Percentiles rank a stretch among this genome's conserved stretches.
phyloP scores from a whole-genome alignment of 2,888 invertebrate species.

The Brachyptera risi region DNA sequence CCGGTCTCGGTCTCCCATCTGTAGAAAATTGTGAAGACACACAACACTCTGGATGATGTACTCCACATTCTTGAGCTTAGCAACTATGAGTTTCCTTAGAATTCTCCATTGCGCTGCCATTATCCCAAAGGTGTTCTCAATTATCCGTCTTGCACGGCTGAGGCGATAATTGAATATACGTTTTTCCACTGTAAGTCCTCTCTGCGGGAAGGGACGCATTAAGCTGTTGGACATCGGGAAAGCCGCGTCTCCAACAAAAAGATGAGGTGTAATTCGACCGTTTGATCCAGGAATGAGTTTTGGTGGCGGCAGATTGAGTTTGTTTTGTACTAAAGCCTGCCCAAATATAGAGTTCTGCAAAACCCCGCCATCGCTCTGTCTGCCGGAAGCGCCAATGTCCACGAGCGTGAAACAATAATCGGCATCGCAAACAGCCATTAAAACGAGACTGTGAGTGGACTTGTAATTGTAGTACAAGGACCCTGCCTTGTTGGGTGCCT shows the following conservation, averaged over 20 bases:
- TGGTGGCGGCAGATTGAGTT: not conserved
- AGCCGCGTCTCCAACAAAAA: constrained; percentile 12
- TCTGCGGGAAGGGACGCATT: constrained; percentile 23
- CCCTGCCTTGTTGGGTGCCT: constrained; percentile 1
- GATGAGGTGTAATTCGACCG: not conserved
- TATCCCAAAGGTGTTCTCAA: not conserved
- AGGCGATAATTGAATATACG: not conserved
- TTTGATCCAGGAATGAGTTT: not conserved
- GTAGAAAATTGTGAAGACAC: not conserved
- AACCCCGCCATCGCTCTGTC: constrained; percentile 25
- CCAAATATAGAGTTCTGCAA: constrained; percentile 17
- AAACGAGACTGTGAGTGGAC: constrained; percentile 31
- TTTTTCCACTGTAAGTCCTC: constrained; percentile 9
- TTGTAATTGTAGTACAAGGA: constrained; percentile 24
- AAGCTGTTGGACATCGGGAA: constrained; percentile 7
- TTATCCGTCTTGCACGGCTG: not conserved
- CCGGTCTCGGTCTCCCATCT: not conserved
- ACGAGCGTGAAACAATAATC: constrained; percentile 31
- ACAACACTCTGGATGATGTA: not conserved
- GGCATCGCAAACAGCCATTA: constrained; percentile 35
- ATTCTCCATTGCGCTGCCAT: not conserved
- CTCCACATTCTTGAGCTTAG: not conserved
- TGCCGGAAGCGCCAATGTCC: constrained; percentile 7
- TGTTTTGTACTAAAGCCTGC: not conserved
- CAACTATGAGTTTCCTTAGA: not conserved